Evolutionary conservation across 2,797 vertebrate species (phyloP), one percentile per base, ranked within the genome.

Genomic region (Ambastaia sidthimunki): DNA sequence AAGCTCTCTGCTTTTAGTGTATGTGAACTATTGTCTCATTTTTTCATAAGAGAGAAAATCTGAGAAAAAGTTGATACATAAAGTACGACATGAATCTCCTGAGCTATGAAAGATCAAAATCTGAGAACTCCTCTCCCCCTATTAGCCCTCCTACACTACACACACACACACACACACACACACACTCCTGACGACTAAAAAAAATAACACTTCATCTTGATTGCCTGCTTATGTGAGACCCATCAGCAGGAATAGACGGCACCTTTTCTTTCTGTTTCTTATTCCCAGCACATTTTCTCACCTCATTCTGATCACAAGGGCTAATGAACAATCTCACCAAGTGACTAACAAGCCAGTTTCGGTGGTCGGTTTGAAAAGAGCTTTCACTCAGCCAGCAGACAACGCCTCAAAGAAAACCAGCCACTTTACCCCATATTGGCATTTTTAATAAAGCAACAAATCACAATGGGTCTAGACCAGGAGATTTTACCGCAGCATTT

Each of bases 331-430:
- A 62, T 73, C 62, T 82, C 69, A 68, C 69, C 48, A 77, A 59
- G 50, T 69, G 69, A 78, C 71, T 82, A 77, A 82, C 75, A 69
- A 73, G 63, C 47, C 80, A 25, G 23, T 78, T 78, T 77, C 68
- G 67, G 48, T 62, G 41, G 69, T 69, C 66, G 67, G 60, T 77
- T 74, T 68, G 23, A 79, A 82, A 73, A 41, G 21, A 54, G 71
- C 63, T 78, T 78, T 74, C 69, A 50, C 70, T 72, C 74, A 66
- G 37, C 52, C 25, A 52, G 18, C 9, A 21, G 68, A 71, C 57
- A 77, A 69, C 31, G 52, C 52, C 37, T 77, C 12, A 71, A 54
- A 71, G 76, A 63, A 71, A 70, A 70, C 25, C 37, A 70, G 54
- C 6, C 59, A 79, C 69, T 79, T 72, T 72, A 70, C 57, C 76